Percentiles rank a stretch among this genome's conserved stretches.
phyloP scores from a whole-genome alignment of 2,888 invertebrate species.

The Allacma fusca region DNA sequence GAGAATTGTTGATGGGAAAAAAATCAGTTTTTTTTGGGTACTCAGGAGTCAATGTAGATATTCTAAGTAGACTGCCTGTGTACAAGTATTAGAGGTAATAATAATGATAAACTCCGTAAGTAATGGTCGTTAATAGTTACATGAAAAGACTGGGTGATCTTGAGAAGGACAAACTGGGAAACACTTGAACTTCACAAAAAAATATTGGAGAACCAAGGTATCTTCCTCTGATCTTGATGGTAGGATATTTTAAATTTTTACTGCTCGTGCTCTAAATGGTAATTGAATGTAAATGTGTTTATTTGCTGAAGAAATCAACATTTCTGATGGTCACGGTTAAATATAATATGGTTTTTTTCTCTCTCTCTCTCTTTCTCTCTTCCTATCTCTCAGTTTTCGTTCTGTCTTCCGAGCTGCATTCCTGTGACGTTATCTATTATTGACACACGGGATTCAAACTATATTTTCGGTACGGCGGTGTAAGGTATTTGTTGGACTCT shows the following conservation, averaged over 20 bases:
- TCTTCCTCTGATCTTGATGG: not conserved
- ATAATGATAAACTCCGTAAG: not conserved
- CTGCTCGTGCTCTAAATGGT: not conserved
- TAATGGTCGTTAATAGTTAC: not conserved
- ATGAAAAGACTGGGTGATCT: slow-evolving; percentile 30
- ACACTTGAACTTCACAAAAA: slow-evolving; percentile 33
- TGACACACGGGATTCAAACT: too few relatives aligned
- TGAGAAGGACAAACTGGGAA: slow-evolving; percentile 38
- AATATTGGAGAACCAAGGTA: not conserved
- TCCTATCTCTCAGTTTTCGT: not conserved
- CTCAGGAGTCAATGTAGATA: not conserved
- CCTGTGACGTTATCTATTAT: too few relatives aligned
- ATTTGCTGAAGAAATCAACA: not conserved
- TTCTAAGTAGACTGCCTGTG: too few relatives aligned
- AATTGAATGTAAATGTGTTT: not conserved
- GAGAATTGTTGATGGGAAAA: not conserved
- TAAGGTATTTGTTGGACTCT: too few relatives aligned
- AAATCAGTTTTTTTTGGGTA: not conserved
- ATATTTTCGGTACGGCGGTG: too few relatives aligned
- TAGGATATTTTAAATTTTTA: not conserved
- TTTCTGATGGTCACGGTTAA: slow-evolving; percentile 24
- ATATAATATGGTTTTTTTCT: too few relatives aligned
- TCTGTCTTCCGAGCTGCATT: too few relatives aligned
- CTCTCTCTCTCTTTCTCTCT: not conserved
- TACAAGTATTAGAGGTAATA: slow-evolving; percentile 6